Conservation (phyloP, 2,113 vertebrate species). For the Hippoglossus stenolepis region DNA sequence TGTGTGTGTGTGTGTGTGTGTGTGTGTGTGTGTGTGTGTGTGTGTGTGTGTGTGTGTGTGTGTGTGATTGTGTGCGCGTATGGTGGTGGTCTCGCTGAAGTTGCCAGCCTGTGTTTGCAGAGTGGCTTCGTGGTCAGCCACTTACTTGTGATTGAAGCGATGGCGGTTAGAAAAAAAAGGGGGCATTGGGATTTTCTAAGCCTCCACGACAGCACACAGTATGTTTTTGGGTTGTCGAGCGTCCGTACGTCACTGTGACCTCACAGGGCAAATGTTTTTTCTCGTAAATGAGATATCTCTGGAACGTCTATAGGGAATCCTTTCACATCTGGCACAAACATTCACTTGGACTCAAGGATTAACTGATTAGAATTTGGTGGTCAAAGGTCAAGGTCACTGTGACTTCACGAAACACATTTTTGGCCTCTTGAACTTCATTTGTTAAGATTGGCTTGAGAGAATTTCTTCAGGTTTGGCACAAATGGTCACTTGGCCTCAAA, state of each 20-base stretch:
- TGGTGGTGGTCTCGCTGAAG: constrained; percentile 63
- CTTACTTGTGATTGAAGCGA: constrained; percentile 60
- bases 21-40: too few species aligned
- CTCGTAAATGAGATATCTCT: too few species aligned
- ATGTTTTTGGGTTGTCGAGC: too few species aligned
- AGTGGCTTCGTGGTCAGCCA: constrained; percentile 77
- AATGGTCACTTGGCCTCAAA: too few species aligned
- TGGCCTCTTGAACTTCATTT: too few species aligned
- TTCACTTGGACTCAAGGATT: background rate
- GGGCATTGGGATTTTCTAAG: constrained; percentile 37
- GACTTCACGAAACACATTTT: too few species aligned
- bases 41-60: constrained; percentile 12
- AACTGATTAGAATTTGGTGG: background rate
- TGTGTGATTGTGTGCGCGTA: constrained; percentile 48
- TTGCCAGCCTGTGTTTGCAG: constrained; percentile 77
- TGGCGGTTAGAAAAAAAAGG: constrained; percentile 34
- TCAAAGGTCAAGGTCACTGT: background rate
- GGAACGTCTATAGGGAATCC: background rate
- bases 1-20: constrained; percentile 49
- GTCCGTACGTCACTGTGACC: too few species aligned
- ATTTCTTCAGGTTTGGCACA: too few species aligned
- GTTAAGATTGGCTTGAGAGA: too few species aligned
- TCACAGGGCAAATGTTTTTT: too few species aligned
- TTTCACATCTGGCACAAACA: background rate
- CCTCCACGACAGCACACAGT: too few species aligned